Base-by-base conservation (phyloP, 2,113 vertebrate genomes). In the Ivindomyrus marchei region DNA sequence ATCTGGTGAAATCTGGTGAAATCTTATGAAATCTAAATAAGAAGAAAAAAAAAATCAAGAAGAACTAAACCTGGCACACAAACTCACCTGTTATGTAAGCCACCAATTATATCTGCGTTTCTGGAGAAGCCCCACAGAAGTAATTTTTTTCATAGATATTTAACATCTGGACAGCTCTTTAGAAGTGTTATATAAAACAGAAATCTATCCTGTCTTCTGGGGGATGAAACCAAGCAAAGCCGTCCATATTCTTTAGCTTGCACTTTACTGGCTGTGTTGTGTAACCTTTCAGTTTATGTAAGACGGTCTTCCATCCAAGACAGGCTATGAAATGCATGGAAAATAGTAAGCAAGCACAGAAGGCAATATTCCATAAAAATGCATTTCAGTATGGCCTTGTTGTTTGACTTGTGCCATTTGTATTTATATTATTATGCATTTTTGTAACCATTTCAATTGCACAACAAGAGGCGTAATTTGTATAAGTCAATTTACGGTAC, bases 121-220 rank as follows among this genome's bases (percentile, higher is more conserved):
- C 77, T 45, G 77, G 31, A 83, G 39, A 45, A 36, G 52, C 39
- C 92, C 90, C 92, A 94, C 5, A 50, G 45, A 85, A 85, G n/a
- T 24, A 10, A 1, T 11, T 24, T 47, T 27, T 50, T 85, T 31
- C 47, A n/a, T 86, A 50, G 50, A 50, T 93, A 93, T 94, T 94
- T 93, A 89, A 92, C 90, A 84, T 88, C 80, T 49, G 90, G 39
- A 83, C 77, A 21, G 77, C 77, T 92, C 90, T 87, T 93, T 91
- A 91, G 90, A 89, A 87, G 90, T 91, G 92, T 92, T 92, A 91
- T 93, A 92, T 91, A 91, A 92, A 90, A 90, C 84, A 89, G 91
- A 92, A 91, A 93, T 94, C 90, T 92, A 89, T 95, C 92, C 92
- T 92, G 92, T 94, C 90, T 91, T 91, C 93, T 89, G 92, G 92